Evolutionary conservation across 2,888 invertebrate genomes (phyloP).

Genomic region (Cepaea hortensis): DNA sequence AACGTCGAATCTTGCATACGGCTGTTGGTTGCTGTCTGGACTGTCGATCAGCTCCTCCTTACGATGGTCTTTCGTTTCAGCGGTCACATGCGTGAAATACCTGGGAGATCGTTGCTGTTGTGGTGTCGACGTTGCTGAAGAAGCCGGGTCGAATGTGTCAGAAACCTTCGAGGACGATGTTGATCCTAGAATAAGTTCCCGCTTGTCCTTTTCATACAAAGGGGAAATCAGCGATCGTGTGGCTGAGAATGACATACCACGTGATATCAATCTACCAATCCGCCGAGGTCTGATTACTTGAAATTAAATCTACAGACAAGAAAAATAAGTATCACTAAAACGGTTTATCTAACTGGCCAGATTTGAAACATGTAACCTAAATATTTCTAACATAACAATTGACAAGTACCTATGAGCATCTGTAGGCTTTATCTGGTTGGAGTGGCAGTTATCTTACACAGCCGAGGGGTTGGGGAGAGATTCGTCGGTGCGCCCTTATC

Average conservation of each 20-base stretch:
- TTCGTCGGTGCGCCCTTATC: too few species aligned
- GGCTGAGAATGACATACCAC: conserved; percentile 6
- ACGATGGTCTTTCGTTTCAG: background rate
- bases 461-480: too few species aligned
- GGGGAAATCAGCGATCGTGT: background rate
- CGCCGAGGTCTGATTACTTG: background rate
- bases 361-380: too few species aligned
- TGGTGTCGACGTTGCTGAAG: background rate
- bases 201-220: background rate
- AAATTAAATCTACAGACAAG: background rate
- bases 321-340: background rate
- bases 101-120: too few species aligned
- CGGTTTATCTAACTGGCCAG: too few species aligned
- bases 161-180: background rate
- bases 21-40: background rate
- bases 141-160: too few species aligned
- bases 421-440: background rate
- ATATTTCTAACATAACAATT: too few species aligned
- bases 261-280: background rate
- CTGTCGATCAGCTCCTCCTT: background rate
- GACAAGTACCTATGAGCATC: too few species aligned
- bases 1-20: background rate
- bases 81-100: background rate
- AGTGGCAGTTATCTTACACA: background rate
- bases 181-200: background rate